Evolutionary conservation across 2,113 vertebrate species (phyloP).

Genomic region (Amazona vittata): DNA sequence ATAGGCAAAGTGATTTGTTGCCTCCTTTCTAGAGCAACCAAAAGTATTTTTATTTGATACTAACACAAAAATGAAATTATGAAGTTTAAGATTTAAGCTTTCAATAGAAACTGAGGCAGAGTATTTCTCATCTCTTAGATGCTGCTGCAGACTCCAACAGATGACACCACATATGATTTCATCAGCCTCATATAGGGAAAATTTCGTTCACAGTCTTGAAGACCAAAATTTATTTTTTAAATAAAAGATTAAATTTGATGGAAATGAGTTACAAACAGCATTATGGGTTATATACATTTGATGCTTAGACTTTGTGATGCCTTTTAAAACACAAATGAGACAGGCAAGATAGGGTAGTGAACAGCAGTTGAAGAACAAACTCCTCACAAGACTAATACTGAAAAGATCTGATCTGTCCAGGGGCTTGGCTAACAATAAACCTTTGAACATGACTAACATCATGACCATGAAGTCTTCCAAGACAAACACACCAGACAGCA

Average conservation of each 20-base stretch:
- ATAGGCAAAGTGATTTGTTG: background rate
- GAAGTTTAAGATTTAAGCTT: background rate
- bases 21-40: background rate
- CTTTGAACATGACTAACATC: background rate
- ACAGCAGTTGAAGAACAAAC: background rate
- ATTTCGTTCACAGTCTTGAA: background rate
- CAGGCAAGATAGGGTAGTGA: accelerated
- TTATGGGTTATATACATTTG: background rate
- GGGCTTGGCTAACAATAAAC: background rate
- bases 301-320: background rate
- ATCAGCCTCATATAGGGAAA: background rate
- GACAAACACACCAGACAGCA: background rate
- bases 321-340: background rate
- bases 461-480: background rate
- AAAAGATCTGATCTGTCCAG: background rate
- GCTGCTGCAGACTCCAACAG: background rate
- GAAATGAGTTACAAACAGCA: background rate
- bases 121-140: background rate
- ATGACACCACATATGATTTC: background rate
- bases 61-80: background rate
- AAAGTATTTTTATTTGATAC: background rate
- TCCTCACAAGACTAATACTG: background rate
- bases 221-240: background rate
- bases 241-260: background rate
- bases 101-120: background rate